Evolutionary conservation across 2,797 vertebrate species (phyloP).

Genomic region (Danio tinwini): DNA sequence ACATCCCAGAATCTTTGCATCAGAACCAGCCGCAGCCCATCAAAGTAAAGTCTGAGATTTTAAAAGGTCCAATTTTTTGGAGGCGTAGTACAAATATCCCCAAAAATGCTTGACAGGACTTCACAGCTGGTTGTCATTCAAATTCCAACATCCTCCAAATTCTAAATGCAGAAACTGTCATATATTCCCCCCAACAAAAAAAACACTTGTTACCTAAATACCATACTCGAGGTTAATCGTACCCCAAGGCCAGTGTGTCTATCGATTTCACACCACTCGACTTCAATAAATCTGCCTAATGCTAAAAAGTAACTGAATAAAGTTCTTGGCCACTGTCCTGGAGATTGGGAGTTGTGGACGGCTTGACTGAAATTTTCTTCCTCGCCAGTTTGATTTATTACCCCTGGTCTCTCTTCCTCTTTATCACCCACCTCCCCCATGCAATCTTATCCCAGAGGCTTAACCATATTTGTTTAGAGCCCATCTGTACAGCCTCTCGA

Average conservation of each 20-base stretch:
- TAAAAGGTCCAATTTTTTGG: conserved; percentile 11
- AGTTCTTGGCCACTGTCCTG: conserved; percentile 36
- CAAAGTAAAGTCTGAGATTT: conserved; percentile 8
- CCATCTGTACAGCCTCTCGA: conserved; percentile 50
- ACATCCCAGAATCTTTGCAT: neutral
- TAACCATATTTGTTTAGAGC: conserved; percentile 52
- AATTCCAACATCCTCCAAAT: conserved; percentile 8
- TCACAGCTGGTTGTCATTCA: neutral
- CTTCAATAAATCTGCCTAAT: conserved; percentile 4
- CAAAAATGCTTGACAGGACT: neutral
- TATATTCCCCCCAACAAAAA: neutral
- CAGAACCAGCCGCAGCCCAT: neutral
- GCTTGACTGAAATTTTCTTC: conserved; percentile 50
- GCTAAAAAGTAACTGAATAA: conserved; percentile 35
- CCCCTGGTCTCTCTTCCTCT: conserved; percentile 23
- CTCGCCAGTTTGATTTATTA: conserved; percentile 60
- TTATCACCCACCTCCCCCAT: conserved; percentile 4
- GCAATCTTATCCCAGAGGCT: conserved; percentile 48
- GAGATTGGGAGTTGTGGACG: neutral
- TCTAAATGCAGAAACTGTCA: neutral
- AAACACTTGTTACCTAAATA: conserved; percentile 15
- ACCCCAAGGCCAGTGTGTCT: conserved; percentile 17
- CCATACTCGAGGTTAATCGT: conserved; percentile 28
- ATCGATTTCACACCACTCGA: conserved; percentile 19
- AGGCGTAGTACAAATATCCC: neutral